Conservation (phyloP, 2,888 invertebrate genomes). For the Elegia similella region DNA sequence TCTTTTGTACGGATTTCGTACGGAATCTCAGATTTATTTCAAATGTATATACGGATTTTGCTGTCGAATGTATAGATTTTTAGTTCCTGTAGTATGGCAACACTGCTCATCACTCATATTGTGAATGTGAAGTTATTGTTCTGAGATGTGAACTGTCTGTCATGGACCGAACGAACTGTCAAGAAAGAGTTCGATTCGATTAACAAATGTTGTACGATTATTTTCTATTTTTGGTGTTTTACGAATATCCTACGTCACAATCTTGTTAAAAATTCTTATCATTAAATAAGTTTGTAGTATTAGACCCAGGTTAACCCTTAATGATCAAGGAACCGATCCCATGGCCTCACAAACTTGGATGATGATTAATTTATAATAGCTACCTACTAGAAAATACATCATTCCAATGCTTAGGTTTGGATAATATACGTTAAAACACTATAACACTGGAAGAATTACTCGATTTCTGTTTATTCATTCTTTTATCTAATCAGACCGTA, state of each 20-base stretch:
- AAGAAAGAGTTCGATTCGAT: background rate
- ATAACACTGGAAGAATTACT: background rate
- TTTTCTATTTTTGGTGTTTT: background rate
- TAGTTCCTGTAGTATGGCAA: too few relatives aligned
- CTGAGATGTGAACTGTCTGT: too few relatives aligned
- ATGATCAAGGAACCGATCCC: background rate
- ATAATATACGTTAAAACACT: background rate
- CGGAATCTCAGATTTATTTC: too few relatives aligned
- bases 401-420: background rate
- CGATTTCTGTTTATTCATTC: background rate
- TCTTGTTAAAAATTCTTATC: background rate
- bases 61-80: too few relatives aligned
- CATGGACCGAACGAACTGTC: too few relatives aligned
- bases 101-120: too few relatives aligned
- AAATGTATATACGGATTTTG: too few relatives aligned
- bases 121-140: too few relatives aligned
- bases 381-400: background rate
- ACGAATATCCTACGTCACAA: background rate
- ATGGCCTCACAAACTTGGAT: background rate
- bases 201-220: background rate
- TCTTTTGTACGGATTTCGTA: too few relatives aligned
- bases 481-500: constrained; percentile 1
- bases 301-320: background rate
- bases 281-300: background rate
- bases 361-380: background rate